phyloP scores from a whole-genome alignment of 2,888 invertebrate species.

The Drosophila robusta region DNA sequence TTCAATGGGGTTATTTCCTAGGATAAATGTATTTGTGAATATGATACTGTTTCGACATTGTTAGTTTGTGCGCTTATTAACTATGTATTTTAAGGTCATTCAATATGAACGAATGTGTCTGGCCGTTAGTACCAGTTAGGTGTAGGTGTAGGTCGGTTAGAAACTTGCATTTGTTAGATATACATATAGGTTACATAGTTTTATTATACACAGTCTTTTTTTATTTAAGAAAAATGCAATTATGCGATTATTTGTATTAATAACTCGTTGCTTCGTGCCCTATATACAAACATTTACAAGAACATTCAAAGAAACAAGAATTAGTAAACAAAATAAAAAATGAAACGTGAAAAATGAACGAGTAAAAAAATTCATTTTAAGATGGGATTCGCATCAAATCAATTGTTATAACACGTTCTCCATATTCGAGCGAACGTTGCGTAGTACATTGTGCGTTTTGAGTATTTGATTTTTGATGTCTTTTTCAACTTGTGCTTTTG shows the following conservation, averaged over 20 bases:
- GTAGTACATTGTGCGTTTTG: slow-evolving; percentile 91
- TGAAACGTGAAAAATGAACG: slow-evolving; percentile 8
- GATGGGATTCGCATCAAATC: slow-evolving; percentile 38
- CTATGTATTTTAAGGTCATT: slow-evolving; percentile 62
- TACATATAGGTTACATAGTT: slow-evolving; percentile 19
- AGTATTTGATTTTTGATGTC: slow-evolving; percentile 93
- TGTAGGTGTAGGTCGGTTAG: slow-evolving; percentile 16
- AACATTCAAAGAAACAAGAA: slow-evolving; percentile 27
- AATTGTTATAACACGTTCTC: slow-evolving; percentile 85
- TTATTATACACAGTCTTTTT: slow-evolving; percentile 64
- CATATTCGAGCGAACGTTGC: slow-evolving; percentile 91
- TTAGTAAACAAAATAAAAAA: slow-evolving; percentile 21
- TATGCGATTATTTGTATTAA: slow-evolving; percentile 19
- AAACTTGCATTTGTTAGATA: slow-evolving; percentile 44
- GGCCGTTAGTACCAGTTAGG: slow-evolving; percentile 32
- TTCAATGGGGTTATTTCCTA: slow-evolving; percentile 19
- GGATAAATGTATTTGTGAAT: slow-evolving; percentile 10
- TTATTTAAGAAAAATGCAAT: slow-evolving; percentile 58
- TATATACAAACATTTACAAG: slow-evolving; percentile 43
- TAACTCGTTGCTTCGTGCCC: slow-evolving; percentile 27
- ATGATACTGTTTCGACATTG: slow-evolving; percentile 29
- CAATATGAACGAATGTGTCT: slow-evolving; percentile 78
- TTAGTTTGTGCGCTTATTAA: slow-evolving; percentile 34
- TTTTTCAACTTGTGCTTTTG: slow-evolving; percentile 92
- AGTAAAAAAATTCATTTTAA: neutral